Conservation (phyloP, 2,888 invertebrate species). For the Tridacna crocea region DNA sequence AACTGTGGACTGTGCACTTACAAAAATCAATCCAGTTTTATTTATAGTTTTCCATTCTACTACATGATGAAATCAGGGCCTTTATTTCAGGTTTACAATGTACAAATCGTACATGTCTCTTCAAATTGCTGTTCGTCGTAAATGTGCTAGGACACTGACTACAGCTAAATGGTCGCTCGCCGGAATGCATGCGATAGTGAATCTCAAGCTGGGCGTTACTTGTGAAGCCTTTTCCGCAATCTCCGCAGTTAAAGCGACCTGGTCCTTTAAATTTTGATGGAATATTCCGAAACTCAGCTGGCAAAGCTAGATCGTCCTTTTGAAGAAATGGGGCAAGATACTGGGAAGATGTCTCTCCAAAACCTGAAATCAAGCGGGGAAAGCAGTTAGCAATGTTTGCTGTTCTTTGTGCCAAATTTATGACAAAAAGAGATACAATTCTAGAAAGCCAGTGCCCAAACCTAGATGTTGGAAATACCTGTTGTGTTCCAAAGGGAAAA, state of each 20-base stretch:
- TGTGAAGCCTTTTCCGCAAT: slow-evolving; percentile 46
- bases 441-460: no score
- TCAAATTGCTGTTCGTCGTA: slow-evolving; percentile 50
- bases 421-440: no score
- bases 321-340: no score
- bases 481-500: no score
- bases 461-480: no score
- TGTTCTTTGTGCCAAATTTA: no score
- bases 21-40: no score
- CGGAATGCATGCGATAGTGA: slow-evolving; percentile 44
- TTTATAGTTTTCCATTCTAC: no score
- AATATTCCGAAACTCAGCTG: no score
- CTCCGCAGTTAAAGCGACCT: slow-evolving; percentile 26
- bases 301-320: no score
- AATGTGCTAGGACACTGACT: slow-evolving; percentile 37
- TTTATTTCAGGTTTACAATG: slow-evolving; percentile 23
- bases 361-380: slow-evolving; percentile 18
- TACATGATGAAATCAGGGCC: background rate
- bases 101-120: slow-evolving; percentile 49
- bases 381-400: background rate
- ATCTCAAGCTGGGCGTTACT: slow-evolving; percentile 48
- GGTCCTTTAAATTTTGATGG: no score
- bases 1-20: no score
- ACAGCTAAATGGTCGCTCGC: slow-evolving; percentile 42
- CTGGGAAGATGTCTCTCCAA: background rate